A percentile compares a stretch with the other conserved stretches of the same genome.
Evolutionary conservation across 2,797 vertebrate genomes (phyloP).

Genomic region (Sparidentex hasta): DNA sequence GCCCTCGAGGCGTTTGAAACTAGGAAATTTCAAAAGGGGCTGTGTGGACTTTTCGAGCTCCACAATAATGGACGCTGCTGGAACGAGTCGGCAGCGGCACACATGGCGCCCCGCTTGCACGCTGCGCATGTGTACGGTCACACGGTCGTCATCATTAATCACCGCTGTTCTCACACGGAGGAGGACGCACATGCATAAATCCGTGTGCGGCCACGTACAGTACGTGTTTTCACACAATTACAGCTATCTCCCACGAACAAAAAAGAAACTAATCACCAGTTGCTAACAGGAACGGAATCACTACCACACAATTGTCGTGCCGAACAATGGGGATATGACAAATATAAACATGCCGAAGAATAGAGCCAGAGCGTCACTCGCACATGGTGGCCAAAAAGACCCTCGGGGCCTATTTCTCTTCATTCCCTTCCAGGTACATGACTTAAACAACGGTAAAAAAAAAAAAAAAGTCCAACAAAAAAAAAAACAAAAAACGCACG

Average conservation of each 20-base stretch:
- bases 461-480: conserved; percentile 43
- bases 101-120: not conserved
- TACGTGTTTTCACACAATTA: conserved; percentile 53
- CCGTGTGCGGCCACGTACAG: not conserved
- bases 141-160: conserved; percentile 45
- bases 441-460: conserved; percentile 52
- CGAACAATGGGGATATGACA: conserved; percentile 72
- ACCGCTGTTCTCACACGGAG: conserved; percentile 12
- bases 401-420: conserved; percentile 59
- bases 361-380: conserved; percentile 27
- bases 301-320: conserved; percentile 58
- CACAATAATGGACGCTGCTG: conserved; percentile 34
- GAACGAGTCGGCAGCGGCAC: conserved; percentile 11
- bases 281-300: conserved; percentile 54
- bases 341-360: conserved; percentile 76
- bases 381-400: conserved; percentile 12
- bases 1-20: conserved; percentile 44
- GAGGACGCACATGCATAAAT: conserved; percentile 15
- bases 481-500: conserved; percentile 29
- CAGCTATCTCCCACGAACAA: conserved; percentile 35
- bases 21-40: conserved; percentile 27
- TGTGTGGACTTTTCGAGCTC: conserved; percentile 34
- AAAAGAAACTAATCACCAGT: conserved; percentile 46
- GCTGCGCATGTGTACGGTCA: not conserved
- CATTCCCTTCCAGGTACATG: conserved; percentile 64